Conservation (phyloP, 2,113 vertebrate genomes). For the Balaeniceps rex region DNA sequence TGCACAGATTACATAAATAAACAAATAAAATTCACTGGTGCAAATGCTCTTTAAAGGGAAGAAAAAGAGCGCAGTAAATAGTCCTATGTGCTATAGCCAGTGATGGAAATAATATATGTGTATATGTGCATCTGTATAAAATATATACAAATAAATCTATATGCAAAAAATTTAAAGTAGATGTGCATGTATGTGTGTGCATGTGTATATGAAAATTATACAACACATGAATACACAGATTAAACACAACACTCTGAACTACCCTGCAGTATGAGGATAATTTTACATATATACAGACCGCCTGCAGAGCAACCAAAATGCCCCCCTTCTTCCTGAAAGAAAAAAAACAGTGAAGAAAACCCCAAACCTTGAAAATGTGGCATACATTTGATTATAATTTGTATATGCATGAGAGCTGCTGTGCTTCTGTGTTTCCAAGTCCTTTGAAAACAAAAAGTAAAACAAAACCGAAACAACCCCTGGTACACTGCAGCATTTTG, state of each 20-base stretch:
- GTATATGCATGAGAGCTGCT: background rate
- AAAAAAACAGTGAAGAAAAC: background rate
- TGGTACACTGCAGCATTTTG: background rate
- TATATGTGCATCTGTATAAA: background rate
- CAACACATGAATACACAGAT: background rate
- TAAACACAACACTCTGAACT: background rate
- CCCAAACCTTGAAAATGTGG: background rate
- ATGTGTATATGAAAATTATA: background rate
- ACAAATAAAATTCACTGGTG: background rate
- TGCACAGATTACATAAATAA: conserved; percentile 41
- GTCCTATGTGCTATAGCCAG: background rate
- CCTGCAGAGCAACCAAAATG: background rate
- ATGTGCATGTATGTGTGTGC: background rate
- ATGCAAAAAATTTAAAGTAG: background rate
- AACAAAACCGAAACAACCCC: background rate
- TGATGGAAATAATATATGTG: background rate
- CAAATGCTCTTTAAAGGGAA: background rate
- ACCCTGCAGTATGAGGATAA: background rate
- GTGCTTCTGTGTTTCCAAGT: background rate
- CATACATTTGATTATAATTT: background rate
- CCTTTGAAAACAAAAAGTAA: background rate
- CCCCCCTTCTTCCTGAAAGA: background rate
- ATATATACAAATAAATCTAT: background rate
- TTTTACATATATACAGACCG: background rate
- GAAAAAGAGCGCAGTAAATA: background rate